These are phyloP conservation scores for Notodonta dromedarius DNA, from an alignment of 2,888 invertebrate species.

Conservation along the genomic window DNA sequence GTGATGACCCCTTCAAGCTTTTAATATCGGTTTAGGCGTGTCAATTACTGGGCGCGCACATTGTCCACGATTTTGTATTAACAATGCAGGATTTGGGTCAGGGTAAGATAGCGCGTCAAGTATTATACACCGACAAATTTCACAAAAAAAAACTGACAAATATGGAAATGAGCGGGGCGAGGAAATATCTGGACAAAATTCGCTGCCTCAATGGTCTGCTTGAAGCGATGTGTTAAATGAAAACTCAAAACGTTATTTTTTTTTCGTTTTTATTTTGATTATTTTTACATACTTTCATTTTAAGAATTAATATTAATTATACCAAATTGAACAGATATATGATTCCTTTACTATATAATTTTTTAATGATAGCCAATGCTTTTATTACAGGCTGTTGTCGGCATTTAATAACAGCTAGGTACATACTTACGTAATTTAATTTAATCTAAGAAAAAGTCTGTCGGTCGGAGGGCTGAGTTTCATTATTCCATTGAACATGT, in stretches of 20 bases:
- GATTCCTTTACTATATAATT: no score
- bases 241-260: constrained; percentile 1
- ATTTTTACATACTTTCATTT: no score
- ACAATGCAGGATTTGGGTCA: constrained; percentile 39
- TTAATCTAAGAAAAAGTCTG: neutral
- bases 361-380: neutral
- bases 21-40: constrained; percentile 44
- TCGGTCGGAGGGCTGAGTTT: neutral
- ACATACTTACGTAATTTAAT: neutral
- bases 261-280: neutral
- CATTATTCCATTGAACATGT: neutral
- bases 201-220: neutral
- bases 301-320: no score
- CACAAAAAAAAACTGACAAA: constrained; percentile 22
- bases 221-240: constrained; percentile 1
- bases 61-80: constrained; percentile 35
- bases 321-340: no score
- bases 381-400: neutral
- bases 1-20: constrained; percentile 29
- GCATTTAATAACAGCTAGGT: neutral
- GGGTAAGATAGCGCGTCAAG: constrained; percentile 32
- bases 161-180: constrained; percentile 18
- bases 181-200: constrained; percentile 26
- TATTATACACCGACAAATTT: constrained; percentile 25
- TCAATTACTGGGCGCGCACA: constrained; percentile 37